Conservation (phyloP, 2,113 vertebrate species). For the Damaliscus lunatus region DNA sequence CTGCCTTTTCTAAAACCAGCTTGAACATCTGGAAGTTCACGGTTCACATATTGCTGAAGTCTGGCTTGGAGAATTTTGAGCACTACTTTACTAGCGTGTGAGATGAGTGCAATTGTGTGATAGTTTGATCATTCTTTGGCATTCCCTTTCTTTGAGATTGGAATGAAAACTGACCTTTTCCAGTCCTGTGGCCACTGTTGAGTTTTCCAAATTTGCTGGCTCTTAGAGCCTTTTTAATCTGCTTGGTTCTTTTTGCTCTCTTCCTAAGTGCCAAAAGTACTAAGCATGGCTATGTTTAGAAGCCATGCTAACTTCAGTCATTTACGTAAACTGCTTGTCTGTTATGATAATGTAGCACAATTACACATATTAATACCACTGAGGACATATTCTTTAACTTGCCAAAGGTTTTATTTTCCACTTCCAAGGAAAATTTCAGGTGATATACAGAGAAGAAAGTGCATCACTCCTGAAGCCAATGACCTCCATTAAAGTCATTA, state of each 20-base stretch:
- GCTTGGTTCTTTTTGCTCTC: not conserved
- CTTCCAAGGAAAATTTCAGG: not conserved
- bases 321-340: not conserved
- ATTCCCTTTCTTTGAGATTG: no score
- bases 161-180: no score
- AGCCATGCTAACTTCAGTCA: not conserved
- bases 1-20: no score
- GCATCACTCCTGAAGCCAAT: not conserved
- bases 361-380: slow-evolving; percentile 13
- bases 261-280: not conserved
- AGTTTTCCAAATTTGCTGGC: no score
- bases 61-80: no score
- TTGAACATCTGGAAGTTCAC: no score
- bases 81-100: no score
- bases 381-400: slow-evolving; percentile 4
- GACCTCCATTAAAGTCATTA: not conserved
- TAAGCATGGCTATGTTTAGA: not conserved
- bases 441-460: not conserved
- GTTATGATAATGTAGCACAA: slow-evolving; percentile 29
- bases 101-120: no score
- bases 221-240: not conserved
- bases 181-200: no score
- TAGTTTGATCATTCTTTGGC: no score
- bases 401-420: slow-evolving; percentile 15
- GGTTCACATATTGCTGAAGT: no score